Base-by-base conservation (phyloP, 2,888 invertebrate species). In the Resseliella maxima region DNA sequence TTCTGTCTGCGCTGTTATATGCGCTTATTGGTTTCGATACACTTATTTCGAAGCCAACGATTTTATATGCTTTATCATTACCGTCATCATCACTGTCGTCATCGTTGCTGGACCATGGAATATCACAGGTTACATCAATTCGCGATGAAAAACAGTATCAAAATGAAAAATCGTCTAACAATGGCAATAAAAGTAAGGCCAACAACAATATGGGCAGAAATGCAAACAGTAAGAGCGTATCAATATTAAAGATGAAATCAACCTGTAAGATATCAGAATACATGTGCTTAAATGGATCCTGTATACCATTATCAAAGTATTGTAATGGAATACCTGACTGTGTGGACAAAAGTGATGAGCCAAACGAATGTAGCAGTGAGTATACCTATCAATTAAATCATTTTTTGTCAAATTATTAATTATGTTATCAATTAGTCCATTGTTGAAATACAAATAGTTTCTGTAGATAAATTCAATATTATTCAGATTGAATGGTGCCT, bases 251-350 rank as follows among this genome's bases (percentile, higher is more conserved):
- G 21, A 27, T 36, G 31, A 85, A 64, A 18, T 15, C 18, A 85
- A 27, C n/a, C 85, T 87, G 87, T 85, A 86, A 87, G 86, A 46
- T 87, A 87, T 92, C 92, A 87, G 92, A 93, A 89, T 92, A 91
- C 88, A 90, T 91, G 88, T 92, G 93, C 88, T 88, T 89, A 87
- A 91, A 92, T 88, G 92, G 92, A 24, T 91, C 91, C 87, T 95
- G 96, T 91, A 93, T 96, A 89, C 93, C 94, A 72, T 91, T 94
- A 89, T 95, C 95, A 91, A 94, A 94, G 90, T 95, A 93, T 90
- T 96, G 96, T 91, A 95, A 96, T 89, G 94, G 95, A 31, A 92
- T 94, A 87, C 94, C 94, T 89, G 95, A 96, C 90, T 96, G 96
- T 89, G 94, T 94, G 41, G 96, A 96, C 90, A 94, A 94, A 89